Conservation (phyloP, 1,140 invertebrate species). For the Periplaneta americana region DNA sequence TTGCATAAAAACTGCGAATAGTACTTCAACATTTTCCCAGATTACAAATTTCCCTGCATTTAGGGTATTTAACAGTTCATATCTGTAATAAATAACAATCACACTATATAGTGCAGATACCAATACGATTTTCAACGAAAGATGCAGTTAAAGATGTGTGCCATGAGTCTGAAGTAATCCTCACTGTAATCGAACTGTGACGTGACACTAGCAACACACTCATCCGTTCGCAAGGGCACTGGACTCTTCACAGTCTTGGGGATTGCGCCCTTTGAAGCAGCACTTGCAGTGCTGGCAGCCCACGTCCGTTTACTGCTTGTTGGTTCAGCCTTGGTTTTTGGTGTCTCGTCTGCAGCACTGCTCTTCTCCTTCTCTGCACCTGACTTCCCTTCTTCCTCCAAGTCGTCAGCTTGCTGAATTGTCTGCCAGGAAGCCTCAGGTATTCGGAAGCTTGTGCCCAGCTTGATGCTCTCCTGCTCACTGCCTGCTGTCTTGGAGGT, state of each 20-base stretch:
- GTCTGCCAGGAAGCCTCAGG: background rate
- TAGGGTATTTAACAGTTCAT: too few species aligned
- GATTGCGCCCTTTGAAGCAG: background rate
- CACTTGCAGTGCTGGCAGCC: background rate
- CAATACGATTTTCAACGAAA: background rate
- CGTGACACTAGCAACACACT: background rate
- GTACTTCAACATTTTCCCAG: too few species aligned
- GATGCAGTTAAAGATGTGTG: background rate
- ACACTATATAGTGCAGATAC: too few species aligned
- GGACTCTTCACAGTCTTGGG: background rate
- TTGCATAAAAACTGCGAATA: too few species aligned
- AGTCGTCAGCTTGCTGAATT: background rate
- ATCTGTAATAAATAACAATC: too few species aligned
- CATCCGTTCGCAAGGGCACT: background rate
- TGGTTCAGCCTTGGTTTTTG: background rate
- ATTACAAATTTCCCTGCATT: too few species aligned
- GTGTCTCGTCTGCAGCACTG: background rate
- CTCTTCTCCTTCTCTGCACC: background rate
- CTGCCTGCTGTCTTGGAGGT: background rate
- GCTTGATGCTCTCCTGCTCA: background rate
- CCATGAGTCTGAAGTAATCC: background rate
- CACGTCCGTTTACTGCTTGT: background rate
- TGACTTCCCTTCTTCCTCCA: background rate
- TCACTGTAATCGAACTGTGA: background rate
- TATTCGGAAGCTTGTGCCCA: background rate